These are phyloP conservation scores for Agapostemon virescens DNA, from an alignment of 2,888 invertebrate species.

Conservation along the genomic window DNA sequence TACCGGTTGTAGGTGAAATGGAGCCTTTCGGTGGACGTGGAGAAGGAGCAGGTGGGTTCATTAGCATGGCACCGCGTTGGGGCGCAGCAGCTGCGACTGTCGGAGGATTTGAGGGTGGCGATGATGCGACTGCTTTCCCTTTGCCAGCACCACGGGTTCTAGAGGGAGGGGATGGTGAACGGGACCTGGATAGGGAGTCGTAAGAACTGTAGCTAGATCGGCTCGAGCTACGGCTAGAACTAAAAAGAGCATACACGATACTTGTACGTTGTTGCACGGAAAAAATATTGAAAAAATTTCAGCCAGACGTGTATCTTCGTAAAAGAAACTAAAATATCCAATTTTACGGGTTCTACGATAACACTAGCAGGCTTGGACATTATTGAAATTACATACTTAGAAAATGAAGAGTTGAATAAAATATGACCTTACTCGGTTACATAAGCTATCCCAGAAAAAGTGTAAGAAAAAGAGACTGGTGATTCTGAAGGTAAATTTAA, in stretches of 20 bases:
- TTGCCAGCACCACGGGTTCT: constrained; percentile 79
- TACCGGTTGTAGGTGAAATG: constrained; percentile 78
- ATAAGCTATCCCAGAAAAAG: too few relatives aligned
- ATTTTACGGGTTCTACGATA: neutral
- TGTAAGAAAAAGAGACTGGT: too few relatives aligned
- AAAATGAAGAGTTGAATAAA: neutral
- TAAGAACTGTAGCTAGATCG: constrained; percentile 81
- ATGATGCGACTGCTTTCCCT: constrained; percentile 74
- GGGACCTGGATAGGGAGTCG: constrained; percentile 81
- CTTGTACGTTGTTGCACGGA: constrained; percentile 53
- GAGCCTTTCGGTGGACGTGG: constrained; percentile 81
- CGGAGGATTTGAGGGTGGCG: constrained; percentile 75
- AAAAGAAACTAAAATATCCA: neutral
- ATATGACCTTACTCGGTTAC: neutral
- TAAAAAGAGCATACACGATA: constrained; percentile 73
- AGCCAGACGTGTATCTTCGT: neutral
- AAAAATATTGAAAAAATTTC: constrained; percentile 10
- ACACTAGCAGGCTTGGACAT: neutral
- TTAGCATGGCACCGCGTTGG: constrained; percentile 85
- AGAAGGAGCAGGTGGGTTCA: constrained; percentile 89
- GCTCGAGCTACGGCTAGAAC: constrained; percentile 81
- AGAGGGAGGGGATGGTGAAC: constrained; percentile 81
- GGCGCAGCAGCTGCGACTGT: constrained; percentile 80
- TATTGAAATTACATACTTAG: neutral
- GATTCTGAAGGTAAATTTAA: too few relatives aligned